phyloP scores from a whole-genome alignment of 1,140 invertebrate genomes.

The Trachymyrmex cornetzi region DNA sequence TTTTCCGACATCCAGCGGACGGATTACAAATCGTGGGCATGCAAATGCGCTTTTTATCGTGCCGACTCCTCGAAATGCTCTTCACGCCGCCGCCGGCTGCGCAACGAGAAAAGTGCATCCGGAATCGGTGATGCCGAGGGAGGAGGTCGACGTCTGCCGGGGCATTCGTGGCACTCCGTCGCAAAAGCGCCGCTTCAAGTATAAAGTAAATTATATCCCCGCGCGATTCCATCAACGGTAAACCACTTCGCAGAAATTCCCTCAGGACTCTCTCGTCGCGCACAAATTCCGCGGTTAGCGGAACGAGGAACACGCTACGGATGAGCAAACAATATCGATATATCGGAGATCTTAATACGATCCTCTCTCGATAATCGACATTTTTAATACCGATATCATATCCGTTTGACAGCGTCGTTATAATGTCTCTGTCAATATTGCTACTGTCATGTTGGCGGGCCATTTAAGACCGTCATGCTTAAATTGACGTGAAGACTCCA shows the following conservation, averaged over 20 bases:
- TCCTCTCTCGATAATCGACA: not conserved
- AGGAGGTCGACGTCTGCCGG: conserved; percentile 16
- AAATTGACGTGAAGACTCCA: not conserved
- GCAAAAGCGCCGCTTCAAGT: conserved; percentile 46
- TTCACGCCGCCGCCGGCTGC: conserved; percentile 25
- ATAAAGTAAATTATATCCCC: conserved; percentile 56
- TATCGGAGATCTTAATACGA: not conserved
- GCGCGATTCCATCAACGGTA: conserved; percentile 26
- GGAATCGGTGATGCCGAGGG: conserved; percentile 37
- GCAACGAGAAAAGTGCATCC: conserved; percentile 59
- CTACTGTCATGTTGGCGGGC: not conserved
- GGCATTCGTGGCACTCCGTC: conserved; percentile 22
- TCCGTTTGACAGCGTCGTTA: not conserved
- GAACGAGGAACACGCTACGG: not conserved
- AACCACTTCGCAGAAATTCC: conserved; percentile 44
- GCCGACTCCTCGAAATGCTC: conserved; percentile 46
- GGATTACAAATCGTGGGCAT: conserved; percentile 67
- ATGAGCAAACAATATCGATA: conserved; percentile 23
- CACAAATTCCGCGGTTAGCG: conserved; percentile 18
- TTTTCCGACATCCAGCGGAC: conserved; percentile 32
- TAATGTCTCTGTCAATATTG: not conserved
- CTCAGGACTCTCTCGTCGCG: not conserved
- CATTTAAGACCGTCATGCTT: not conserved
- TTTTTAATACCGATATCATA: conserved; percentile 14
- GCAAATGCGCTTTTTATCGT: conserved; percentile 71